These are phyloP conservation scores for Hozukius guyotensis DNA, from an alignment of 2,797 vertebrate species.

Conservation along the genomic window DNA sequence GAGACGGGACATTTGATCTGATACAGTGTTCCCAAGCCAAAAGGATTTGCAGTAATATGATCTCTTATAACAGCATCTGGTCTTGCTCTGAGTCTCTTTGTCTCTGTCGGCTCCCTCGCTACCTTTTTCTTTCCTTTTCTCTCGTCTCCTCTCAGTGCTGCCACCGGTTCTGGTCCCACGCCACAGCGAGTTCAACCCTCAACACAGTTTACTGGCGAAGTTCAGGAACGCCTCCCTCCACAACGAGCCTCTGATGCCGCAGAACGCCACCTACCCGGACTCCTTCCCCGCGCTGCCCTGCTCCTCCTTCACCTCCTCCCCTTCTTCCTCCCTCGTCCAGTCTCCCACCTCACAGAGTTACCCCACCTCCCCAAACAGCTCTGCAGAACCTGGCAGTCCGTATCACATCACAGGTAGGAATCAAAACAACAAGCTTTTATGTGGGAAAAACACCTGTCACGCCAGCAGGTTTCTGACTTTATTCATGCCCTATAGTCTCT, in stretches of 20 bases:
- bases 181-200: constrained; percentile 97
- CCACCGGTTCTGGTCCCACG: constrained; percentile 96
- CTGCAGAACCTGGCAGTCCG: constrained; percentile 89
- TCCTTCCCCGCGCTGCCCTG: constrained; percentile 91
- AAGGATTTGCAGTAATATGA: constrained; percentile 45
- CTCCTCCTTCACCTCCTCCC: constrained; percentile 86
- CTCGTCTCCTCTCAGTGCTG: constrained; percentile 82
- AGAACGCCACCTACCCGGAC: constrained; percentile 95
- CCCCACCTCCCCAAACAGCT: constrained; percentile 90
- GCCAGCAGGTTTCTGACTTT: background rate
- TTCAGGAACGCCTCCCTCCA: constrained; percentile 93
- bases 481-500: background rate
- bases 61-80: constrained; percentile 33
- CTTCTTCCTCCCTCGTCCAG: constrained; percentile 84
- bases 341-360: constrained; percentile 88
- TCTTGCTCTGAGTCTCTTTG: constrained; percentile 1
- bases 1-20: constrained; percentile 31
- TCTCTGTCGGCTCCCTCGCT: background rate
- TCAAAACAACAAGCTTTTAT: background rate
- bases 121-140: background rate
- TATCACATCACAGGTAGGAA: constrained; percentile 90
- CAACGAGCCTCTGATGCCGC: constrained; percentile 94
- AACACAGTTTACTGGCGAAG: constrained; percentile 96
- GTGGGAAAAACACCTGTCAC: background rate
- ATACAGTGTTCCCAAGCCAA: constrained; percentile 42